Evolutionary conservation across 1,140 invertebrate species (phyloP), one percentile per base, ranked within the genome.

Genomic region (Parasteatoda tepidariorum): DNA sequence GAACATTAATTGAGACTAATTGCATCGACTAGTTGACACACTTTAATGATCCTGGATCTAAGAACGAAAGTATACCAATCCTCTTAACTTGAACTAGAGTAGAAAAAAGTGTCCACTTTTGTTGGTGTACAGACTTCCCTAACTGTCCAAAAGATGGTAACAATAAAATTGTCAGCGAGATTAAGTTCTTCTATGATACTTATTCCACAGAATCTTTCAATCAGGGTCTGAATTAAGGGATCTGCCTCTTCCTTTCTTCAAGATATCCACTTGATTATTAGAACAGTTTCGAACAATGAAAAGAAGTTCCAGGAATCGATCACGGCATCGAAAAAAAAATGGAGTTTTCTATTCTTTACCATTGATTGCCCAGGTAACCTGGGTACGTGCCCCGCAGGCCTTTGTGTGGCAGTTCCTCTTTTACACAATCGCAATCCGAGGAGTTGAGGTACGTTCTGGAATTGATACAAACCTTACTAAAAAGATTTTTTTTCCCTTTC

Each of bases 331-430:
- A 15, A 66, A 38, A 54, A 75, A 73, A 57, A 33, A 48, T 57
- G 54, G 18, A 55, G n/a, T 38, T 68, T 34, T 68, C 38, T 33
- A 28, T 24, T 54, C 22, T 41, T 48, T 57, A 24, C 48, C 70
- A 73, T 73, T 73, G 70, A 73, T 73, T 73, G 26, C 70, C 54
- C 70, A 73, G 70, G 70, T 73, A 73, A 73, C 70, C 48, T 38
- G 68, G 41, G n/a, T 48, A 41, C 28, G 33, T 38, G 31, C n/a
- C 41, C 57, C 54, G 30, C 55, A 6, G 9, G 73, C 30, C 68
- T 71, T 55, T 38, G 28, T 48, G 41, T 71, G 68, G 31, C 68
- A 71, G 68, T n/a, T 3, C 15, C 26, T 48, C 66, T 68, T 38
- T 41, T 26, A n/a, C 26, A 55, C 68, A 71, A 57, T 38, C 11